phyloP scores from a whole-genome alignment of 2,888 invertebrate species.

The Ypsolopha scabrella region DNA sequence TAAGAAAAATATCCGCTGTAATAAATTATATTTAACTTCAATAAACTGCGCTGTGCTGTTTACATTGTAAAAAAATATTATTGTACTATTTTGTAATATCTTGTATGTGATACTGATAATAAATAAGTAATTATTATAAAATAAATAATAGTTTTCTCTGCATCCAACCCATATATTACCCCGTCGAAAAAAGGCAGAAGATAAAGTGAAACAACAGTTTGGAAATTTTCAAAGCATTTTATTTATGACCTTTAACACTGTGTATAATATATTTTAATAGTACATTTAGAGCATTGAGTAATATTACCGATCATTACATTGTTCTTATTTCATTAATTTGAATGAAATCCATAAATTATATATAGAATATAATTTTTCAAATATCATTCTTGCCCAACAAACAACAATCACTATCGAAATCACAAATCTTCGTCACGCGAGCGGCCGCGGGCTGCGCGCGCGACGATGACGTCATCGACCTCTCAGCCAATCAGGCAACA shows the following conservation, averaged over 20 bases:
- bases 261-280: constrained; percentile 72
- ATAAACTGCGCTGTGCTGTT: constrained; percentile 2
- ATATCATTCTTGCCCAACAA: constrained; percentile 63
- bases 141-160: background rate
- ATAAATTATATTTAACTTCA: background rate
- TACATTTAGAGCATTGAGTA: constrained; percentile 72
- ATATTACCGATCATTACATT: constrained; percentile 71
- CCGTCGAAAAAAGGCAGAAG: background rate
- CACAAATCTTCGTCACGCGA: constrained; percentile 25
- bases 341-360: constrained; percentile 67
- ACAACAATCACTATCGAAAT: constrained; percentile 63
- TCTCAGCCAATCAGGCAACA: constrained; percentile 26
- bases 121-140: background rate
- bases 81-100: constrained; percentile 5
- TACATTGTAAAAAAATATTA: background rate
- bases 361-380: constrained; percentile 57
- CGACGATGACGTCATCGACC: background rate
- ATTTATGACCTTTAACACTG: constrained; percentile 71
- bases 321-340: constrained; percentile 65
- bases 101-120: constrained; percentile 2
- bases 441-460: constrained; percentile 7
- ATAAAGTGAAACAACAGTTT: constrained; percentile 41
- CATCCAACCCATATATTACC: background rate
- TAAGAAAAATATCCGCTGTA: background rate
- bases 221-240: constrained; percentile 71